phyloP scores from a whole-genome alignment of 2,113 vertebrate genomes.

The Alligator mississippiensis region DNA sequence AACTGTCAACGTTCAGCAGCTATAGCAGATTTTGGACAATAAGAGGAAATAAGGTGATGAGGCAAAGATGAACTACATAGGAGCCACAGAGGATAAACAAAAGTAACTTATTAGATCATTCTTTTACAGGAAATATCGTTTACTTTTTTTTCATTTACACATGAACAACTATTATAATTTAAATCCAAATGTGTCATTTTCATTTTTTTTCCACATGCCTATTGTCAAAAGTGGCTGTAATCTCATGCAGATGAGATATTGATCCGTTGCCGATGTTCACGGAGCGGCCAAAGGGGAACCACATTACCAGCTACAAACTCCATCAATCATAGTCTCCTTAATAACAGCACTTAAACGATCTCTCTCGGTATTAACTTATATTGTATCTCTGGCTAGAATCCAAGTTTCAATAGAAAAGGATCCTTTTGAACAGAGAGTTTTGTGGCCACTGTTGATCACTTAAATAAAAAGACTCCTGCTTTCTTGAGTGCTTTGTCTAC shows the following conservation, averaged over 20 bases:
- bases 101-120: background rate
- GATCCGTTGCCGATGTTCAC: constrained; percentile 73
- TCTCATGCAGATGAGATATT: constrained; percentile 78
- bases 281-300: constrained; percentile 69
- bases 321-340: constrained; percentile 76
- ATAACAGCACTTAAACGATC: constrained; percentile 73
- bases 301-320: constrained; percentile 70
- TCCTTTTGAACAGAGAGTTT: constrained; percentile 50
- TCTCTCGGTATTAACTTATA: constrained; percentile 72
- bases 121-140: constrained; percentile 11
- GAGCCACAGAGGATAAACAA: background rate
- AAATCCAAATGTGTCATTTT: constrained; percentile 10
- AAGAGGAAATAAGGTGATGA: background rate
- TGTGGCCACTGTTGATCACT: constrained; percentile 40
- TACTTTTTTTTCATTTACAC: constrained; percentile 10
- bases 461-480: constrained; percentile 52
- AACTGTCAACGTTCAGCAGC: background rate
- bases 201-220: constrained; percentile 2
- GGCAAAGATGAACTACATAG: background rate
- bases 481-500: constrained; percentile 37
- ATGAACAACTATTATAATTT: constrained; percentile 16
- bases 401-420: constrained; percentile 40
- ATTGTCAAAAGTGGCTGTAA: constrained; percentile 73
- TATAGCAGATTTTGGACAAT: background rate
- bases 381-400: constrained; percentile 64